Percentiles rank a stretch among this genome's conserved stretches.
Conservation (phyloP, 2,888 invertebrate genomes). For the Conomelus anceps region DNA sequence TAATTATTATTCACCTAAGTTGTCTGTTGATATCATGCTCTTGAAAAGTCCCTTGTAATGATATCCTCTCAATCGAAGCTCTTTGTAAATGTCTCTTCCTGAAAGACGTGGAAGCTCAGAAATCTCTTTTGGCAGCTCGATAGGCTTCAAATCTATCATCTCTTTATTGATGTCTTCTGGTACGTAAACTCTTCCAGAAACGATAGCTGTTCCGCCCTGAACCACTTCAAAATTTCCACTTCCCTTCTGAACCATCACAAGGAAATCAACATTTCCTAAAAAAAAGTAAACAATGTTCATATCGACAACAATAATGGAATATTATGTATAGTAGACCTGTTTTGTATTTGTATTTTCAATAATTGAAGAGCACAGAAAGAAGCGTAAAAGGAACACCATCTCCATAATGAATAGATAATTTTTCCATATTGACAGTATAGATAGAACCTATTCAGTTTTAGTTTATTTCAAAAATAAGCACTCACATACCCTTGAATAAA, state of each 20-base stretch:
- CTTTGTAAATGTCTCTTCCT: constrained; percentile 44
- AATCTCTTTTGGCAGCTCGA: constrained; percentile 41
- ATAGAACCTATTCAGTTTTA: too few relatives aligned
- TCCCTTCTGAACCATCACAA: constrained; percentile 54
- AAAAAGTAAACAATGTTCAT: neutral
- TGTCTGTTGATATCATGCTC: constrained; percentile 51
- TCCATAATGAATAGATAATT: too few relatives aligned
- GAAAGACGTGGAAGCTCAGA: constrained; percentile 48
- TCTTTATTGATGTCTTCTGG: constrained; percentile 50
- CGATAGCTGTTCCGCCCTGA: constrained; percentile 61
- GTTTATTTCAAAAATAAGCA: too few relatives aligned
- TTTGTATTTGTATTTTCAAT: too few relatives aligned
- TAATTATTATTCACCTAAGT: constrained; percentile 42
- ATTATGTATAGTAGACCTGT: too few relatives aligned
- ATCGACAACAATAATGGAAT: neutral
- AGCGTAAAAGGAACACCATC: too few relatives aligned
- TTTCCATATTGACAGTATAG: too few relatives aligned
- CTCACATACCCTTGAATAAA: too few relatives aligned
- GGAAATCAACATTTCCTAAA: constrained; percentile 44
- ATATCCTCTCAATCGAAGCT: constrained; percentile 49
- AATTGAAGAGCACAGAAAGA: too few relatives aligned
- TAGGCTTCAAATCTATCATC: constrained; percentile 45
- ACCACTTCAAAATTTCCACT: constrained; percentile 55
- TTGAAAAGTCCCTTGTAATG: constrained; percentile 55
- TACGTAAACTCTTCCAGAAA: constrained; percentile 59